These are phyloP conservation scores for Pecten maximus DNA, from an alignment of 2,888 invertebrate species.

Conservation along the genomic window DNA sequence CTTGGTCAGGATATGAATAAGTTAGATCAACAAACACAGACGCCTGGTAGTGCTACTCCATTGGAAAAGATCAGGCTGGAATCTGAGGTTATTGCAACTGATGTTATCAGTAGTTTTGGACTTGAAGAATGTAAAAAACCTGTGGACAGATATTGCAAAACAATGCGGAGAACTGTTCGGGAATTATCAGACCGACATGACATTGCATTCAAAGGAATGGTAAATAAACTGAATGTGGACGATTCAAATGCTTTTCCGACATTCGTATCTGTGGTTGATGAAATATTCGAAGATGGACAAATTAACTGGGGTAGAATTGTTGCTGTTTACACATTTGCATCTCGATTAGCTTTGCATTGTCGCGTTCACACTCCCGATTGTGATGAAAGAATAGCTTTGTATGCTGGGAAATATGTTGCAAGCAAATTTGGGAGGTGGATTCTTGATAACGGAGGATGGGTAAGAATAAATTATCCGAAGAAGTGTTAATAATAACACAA, in stretches of 20 bases:
- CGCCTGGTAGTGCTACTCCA: conserved; percentile 66
- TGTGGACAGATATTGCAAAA: conserved; percentile 76
- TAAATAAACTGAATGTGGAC: conserved; percentile 75
- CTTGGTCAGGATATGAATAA: conserved; percentile 68
- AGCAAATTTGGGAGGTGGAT: conserved; percentile 79
- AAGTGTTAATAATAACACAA: too few species aligned
- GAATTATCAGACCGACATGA: conserved; percentile 78
- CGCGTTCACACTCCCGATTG: conserved; percentile 59
- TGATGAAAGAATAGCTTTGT: conserved; percentile 75
- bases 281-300: conserved; percentile 80
- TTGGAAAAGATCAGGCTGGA: conserved; percentile 72
- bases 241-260: conserved; percentile 73
- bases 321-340: conserved; percentile 80
- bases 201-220: conserved; percentile 78
- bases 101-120: conserved; percentile 71
- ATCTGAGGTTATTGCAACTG: conserved; percentile 74
- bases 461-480: conserved; percentile 61
- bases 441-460: conserved; percentile 80
- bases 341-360: conserved; percentile 72
- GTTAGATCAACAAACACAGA: conserved; percentile 70
- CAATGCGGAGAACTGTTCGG: conserved; percentile 79
- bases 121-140: conserved; percentile 67
- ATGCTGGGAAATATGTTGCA: conserved; percentile 79
- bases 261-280: conserved; percentile 78
- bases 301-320: conserved; percentile 81